Conservation (phyloP, 64 coral and sea anemone species). For the Dendronephthya gigantea region DNA sequence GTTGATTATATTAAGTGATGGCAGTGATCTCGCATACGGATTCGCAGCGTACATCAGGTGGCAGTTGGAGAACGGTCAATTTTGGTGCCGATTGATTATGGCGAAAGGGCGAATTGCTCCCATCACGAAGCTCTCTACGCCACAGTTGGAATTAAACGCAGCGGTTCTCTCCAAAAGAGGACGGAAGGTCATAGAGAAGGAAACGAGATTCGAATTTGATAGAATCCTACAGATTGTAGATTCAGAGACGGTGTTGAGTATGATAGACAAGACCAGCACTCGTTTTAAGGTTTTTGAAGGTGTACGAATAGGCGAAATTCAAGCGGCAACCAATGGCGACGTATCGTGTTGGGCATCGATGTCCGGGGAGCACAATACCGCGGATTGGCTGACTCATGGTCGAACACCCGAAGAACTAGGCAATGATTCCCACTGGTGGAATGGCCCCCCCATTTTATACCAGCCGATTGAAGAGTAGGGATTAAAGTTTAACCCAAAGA, state of each 20-base stretch:
- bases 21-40: not conserved
- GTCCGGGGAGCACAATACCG: not conserved
- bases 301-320: constrained; percentile 21
- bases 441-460: not conserved
- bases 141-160: constrained; percentile 41
- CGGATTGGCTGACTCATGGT: constrained; percentile 2
- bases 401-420: not conserved
- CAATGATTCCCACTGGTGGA: not conserved
- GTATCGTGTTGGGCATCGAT: not conserved
- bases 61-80: not conserved
- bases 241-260: constrained; percentile 32
- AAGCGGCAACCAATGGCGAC: constrained; percentile 1
- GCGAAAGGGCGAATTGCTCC: not conserved
- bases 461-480: not conserved
- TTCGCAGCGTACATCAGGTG: not conserved
- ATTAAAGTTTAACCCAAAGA: not conserved
- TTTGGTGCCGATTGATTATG: not conserved
- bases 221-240: constrained; percentile 38
- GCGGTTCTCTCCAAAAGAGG: constrained; percentile 40
- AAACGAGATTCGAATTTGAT: constrained; percentile 46
- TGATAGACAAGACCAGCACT: constrained; percentile 27
- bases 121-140: not conserved
- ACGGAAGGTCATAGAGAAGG: constrained; percentile 24
- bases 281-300: constrained; percentile 4
- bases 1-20: not conserved